phyloP scores from a whole-genome alignment of 1,140 invertebrate species.

The Schlechtendalia chinensis region DNA sequence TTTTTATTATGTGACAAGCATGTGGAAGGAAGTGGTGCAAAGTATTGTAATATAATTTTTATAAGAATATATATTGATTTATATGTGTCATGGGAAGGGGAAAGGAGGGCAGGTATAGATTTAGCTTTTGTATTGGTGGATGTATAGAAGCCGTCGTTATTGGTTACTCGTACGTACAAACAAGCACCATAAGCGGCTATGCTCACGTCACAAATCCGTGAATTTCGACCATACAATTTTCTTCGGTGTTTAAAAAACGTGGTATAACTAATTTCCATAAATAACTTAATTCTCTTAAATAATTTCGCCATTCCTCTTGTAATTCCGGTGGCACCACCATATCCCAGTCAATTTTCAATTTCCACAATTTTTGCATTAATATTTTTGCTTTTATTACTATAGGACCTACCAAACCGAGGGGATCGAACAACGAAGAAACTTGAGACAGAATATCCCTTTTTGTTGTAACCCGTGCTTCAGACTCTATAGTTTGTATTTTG shows the following conservation, averaged over 20 bases:
- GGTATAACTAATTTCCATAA: not conserved
- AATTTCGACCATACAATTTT: slow-evolving; percentile 46
- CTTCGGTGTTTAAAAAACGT: not conserved
- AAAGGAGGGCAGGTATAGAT: too few species aligned
- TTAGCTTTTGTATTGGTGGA: too few species aligned
- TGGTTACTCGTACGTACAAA: slow-evolving; percentile 51
- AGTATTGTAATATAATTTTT: too few species aligned
- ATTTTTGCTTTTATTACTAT: too few species aligned
- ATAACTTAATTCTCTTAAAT: not conserved
- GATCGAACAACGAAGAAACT: slow-evolving; percentile 54
- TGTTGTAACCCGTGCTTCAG: not conserved
- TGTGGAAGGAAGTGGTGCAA: too few species aligned
- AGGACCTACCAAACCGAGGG: slow-evolving; percentile 53
- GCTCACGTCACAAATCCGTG: slow-evolving; percentile 54
- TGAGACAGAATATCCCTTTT: slow-evolving; percentile 51
- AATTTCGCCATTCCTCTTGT: not conserved
- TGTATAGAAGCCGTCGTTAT: not conserved
- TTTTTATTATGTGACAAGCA: too few species aligned
- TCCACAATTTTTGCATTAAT: too few species aligned
- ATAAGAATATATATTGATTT: too few species aligned
- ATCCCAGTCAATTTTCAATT: too few species aligned
- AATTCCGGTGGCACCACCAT: not conserved
- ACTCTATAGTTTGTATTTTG: not conserved
- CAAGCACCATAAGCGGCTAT: slow-evolving; percentile 54
- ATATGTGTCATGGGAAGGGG: too few species aligned